Percentiles rank a stretch among this genome's conserved stretches.
These are phyloP conservation scores for Drosophila tanythrix DNA, from an alignment of 2,888 invertebrate species.

Conservation along the genomic window DNA sequence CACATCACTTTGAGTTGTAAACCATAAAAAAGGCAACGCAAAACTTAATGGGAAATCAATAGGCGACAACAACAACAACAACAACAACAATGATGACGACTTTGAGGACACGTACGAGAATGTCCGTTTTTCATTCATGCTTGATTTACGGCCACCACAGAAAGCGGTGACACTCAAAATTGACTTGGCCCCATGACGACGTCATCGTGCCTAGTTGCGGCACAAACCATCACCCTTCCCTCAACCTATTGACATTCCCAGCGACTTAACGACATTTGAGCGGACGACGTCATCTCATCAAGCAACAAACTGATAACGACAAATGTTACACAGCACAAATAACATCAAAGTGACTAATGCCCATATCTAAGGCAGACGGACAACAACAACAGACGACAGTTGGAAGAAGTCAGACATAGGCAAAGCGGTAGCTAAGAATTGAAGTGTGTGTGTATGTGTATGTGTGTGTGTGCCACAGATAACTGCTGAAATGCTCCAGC, in stretches of 20 bases:
- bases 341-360: conserved; percentile 27
- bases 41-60: conserved; percentile 74
- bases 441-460: background rate
- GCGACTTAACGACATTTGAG: background rate
- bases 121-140: conserved; percentile 12
- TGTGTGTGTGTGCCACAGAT: background rate
- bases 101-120: conserved; percentile 17
- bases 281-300: conserved; percentile 29
- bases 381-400: background rate
- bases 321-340: conserved; percentile 18
- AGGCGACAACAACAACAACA: conserved; percentile 25
- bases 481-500: background rate
- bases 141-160: conserved; percentile 36
- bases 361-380: conserved; percentile 31
- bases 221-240: background rate
- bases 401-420: background rate
- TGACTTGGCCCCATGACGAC: background rate
- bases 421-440: background rate
- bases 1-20: conserved; percentile 24
- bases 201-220: background rate
- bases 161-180: conserved; percentile 1
- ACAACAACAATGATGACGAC: conserved; percentile 18
- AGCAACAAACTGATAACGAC: conserved; percentile 30
- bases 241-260: background rate
- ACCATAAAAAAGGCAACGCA: conserved; percentile 57